These are phyloP conservation scores for Tetramorium simillimum DNA, from an alignment of 1,140 invertebrate genomes.

Conservation along the genomic window DNA sequence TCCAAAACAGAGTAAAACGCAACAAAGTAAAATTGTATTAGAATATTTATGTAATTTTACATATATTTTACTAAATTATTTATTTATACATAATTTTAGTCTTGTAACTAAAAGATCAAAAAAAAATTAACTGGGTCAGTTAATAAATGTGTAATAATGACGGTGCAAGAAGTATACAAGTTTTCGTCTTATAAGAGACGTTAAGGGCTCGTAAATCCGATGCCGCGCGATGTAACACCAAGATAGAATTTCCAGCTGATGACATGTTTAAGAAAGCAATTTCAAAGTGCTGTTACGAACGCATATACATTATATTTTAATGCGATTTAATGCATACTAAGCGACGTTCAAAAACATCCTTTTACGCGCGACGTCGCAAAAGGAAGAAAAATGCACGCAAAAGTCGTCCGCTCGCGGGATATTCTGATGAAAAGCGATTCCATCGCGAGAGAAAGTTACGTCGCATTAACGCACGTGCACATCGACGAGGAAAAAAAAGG, in stretches of 20 bases:
- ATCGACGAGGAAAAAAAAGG: background rate
- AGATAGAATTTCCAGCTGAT: background rate
- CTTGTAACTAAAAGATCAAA: background rate
- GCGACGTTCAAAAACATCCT: background rate
- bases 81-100: no score
- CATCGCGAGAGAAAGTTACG: background rate
- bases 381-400: background rate
- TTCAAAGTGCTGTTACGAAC: conserved; percentile 14
- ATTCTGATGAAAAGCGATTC: background rate
- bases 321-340: conserved; percentile 5
- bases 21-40: background rate
- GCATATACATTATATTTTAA: conserved; percentile 32
- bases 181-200: background rate
- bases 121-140: background rate
- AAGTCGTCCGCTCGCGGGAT: background rate
- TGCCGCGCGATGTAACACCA: background rate
- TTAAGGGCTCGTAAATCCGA: background rate
- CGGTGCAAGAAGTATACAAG: background rate
- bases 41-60: no score
- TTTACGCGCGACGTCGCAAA: background rate
- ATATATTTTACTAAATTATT: no score
- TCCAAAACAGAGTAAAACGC: background rate
- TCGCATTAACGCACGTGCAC: background rate
- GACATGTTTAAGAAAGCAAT: conserved; percentile 11
- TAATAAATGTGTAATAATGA: background rate